Evolutionary conservation across 1,140 invertebrate genomes (phyloP), one percentile per base, ranked within the genome.

Genomic region (Pygmarrhopalites habei): DNA sequence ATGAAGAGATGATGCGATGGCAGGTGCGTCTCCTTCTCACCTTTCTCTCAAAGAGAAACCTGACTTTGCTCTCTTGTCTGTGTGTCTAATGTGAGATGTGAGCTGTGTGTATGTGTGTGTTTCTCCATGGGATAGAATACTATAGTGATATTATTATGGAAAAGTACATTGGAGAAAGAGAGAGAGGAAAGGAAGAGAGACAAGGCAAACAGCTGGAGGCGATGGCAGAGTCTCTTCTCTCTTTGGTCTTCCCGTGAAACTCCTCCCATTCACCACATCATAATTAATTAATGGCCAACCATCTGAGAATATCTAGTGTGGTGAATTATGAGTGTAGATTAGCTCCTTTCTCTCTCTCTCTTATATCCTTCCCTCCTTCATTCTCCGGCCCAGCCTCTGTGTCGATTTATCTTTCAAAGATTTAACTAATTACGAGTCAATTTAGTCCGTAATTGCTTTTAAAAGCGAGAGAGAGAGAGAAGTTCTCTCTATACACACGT

Each of bases 361-460:
- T 29, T 7, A 7, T 23, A n/a, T 15, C 14, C 53, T 28, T 26
- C 29, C 30, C 21, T n/a, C 28, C 53, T 30, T 26, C 21, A 15
- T 23, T 26, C 28, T 26, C 53, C 21, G 14, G 39, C 39, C 43
- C 21, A 28, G 5, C 62, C 62, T 67, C 52, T 68, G 62, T 68
- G 66, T 68, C 66, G 64, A 68, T 68, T 68, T 68, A 68, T 68
- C 66, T 68, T 64, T 60, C 58, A 60, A 64, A 68, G 66, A 64
- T 64, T 68, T 68, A 68, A 69, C 68, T 69, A 69, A 69, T 69
- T 69, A 69, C 64, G 68, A 69, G 68, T 62, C 68, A 66, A 69
- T 69, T 69, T 66, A 64, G 68, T 69, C 68, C 59, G 62, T 66
- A 69, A 66, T 66, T 66, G 64, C 56, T 66, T 66, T 66, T 60